Evolutionary conservation across 2,888 invertebrate genomes (phyloP).

Genomic region (Halictus quadricinctus): DNA sequence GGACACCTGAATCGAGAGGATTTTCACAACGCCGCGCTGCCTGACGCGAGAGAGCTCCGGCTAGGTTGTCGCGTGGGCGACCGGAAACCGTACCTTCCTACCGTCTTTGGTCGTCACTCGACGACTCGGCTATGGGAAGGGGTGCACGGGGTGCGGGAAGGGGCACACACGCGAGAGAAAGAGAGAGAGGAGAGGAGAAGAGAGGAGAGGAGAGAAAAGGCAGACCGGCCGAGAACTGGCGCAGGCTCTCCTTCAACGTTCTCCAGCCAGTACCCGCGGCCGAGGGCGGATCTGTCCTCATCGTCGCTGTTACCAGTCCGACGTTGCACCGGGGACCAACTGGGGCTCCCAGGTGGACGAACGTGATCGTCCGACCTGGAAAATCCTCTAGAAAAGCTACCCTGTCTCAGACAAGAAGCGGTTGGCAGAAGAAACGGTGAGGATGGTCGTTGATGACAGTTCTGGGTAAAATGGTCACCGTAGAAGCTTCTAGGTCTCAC

Average conservation of each 20-base stretch:
- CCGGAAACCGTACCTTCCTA: conserved; percentile 85
- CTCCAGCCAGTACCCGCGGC: conserved; percentile 57
- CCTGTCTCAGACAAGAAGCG: not conserved
- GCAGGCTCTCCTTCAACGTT: conserved; percentile 70
- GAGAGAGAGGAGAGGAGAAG: conserved; percentile 23
- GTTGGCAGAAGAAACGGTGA: not conserved
- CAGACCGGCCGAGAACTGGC: conserved; percentile 69
- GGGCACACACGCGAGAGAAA: conserved; percentile 28
- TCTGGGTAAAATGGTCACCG: not conserved
- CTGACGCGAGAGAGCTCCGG: conserved; percentile 70
- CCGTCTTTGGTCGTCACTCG: conserved; percentile 78
- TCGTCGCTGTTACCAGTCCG: conserved; percentile 37
- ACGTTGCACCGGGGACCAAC: conserved; percentile 33
- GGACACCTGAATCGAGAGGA: conserved; percentile 75
- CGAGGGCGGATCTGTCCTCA: conserved; percentile 61
- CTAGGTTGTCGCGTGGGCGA: conserved; percentile 79
- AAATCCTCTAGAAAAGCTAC: not conserved
- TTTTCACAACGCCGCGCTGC: conserved; percentile 75
- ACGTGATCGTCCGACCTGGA: not conserved
- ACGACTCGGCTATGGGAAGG: conserved; percentile 51
- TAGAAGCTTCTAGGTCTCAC: not conserved
- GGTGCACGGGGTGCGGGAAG: conserved; percentile 39
- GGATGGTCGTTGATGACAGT: not conserved
- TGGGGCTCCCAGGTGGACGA: conserved; percentile 23
- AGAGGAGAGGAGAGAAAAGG: conserved; percentile 60